phyloP scores from a whole-genome alignment of 2,888 invertebrate species.

The Oegoconia quadripuncta region DNA sequence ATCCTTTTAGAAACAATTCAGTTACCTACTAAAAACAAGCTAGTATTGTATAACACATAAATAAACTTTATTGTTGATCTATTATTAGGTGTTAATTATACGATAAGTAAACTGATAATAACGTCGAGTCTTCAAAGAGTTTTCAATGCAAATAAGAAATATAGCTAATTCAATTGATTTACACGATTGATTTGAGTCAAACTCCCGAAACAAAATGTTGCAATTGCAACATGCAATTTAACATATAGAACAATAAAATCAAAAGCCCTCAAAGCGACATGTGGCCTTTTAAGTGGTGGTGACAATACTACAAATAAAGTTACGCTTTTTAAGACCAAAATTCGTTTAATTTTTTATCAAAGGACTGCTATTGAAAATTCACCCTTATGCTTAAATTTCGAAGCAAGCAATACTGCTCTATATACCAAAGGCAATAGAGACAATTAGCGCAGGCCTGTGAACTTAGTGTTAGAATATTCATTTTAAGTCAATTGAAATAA shows the following conservation, averaged over 20 bases:
- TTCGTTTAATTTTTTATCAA: slow-evolving; percentile 47
- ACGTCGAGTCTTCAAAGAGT: too few species aligned
- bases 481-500: slow-evolving; percentile 64
- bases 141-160: too few species aligned
- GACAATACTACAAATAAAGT: slow-evolving; percentile 76
- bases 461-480: slow-evolving; percentile 17
- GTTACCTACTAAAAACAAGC: too few species aligned
- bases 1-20: too few species aligned
- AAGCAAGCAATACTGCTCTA: slow-evolving; percentile 10
- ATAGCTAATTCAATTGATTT: too few species aligned
- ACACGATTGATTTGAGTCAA: too few species aligned
- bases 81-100: too few species aligned
- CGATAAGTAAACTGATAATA: too few species aligned
- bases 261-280: slow-evolving; percentile 73
- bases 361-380: slow-evolving; percentile 22
- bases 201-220: too few species aligned
- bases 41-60: too few species aligned
- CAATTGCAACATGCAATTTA: too few species aligned
- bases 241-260: slow-evolving; percentile 52
- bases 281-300: slow-evolving; percentile 76
- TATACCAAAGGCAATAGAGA: slow-evolving; percentile 7
- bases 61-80: too few species aligned
- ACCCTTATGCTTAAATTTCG: slow-evolving; percentile 29
- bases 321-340: slow-evolving; percentile 68
- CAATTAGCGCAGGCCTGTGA: slow-evolving; percentile 2